These are phyloP conservation scores for Irena cyanogastra DNA, from an alignment of 2,113 vertebrate species.

Conservation along the genomic window DNA sequence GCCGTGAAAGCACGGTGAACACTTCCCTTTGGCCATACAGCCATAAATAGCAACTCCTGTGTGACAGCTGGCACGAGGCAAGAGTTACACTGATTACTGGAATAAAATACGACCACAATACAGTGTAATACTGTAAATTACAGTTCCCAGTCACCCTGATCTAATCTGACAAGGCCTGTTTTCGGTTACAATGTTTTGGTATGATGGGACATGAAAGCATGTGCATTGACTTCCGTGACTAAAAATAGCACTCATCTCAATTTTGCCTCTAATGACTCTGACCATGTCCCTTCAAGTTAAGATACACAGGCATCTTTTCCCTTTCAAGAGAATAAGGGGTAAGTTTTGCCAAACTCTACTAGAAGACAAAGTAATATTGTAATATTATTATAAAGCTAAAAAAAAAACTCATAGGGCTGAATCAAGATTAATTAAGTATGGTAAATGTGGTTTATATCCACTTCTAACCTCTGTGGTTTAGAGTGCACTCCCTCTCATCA, in stretches of 20 bases:
- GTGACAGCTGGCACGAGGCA: background rate
- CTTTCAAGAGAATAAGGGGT: background rate
- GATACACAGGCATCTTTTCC: background rate
- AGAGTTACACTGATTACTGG: background rate
- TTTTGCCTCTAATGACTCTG: background rate
- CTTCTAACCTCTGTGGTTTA: background rate
- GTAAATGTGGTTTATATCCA: background rate
- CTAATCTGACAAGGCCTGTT: background rate
- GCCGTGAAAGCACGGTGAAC: background rate
- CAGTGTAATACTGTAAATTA: background rate
- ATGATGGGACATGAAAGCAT: background rate
- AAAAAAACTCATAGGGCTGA: background rate
- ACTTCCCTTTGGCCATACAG: background rate
- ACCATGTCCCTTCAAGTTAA: background rate
- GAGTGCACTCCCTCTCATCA: background rate
- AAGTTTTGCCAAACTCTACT: background rate
- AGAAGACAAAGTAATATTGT: background rate
- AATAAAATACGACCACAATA: background rate
- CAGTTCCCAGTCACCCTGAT: background rate
- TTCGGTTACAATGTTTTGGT: background rate
- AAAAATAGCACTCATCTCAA: background rate
- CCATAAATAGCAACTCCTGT: background rate
- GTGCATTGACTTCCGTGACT: background rate
- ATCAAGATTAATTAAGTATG: background rate
- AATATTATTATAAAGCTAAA: background rate